Evolutionary conservation across 2,797 vertebrate genomes (phyloP), one percentile per base, ranked within the genome.

Genomic region (Psittacula echo): DNA sequence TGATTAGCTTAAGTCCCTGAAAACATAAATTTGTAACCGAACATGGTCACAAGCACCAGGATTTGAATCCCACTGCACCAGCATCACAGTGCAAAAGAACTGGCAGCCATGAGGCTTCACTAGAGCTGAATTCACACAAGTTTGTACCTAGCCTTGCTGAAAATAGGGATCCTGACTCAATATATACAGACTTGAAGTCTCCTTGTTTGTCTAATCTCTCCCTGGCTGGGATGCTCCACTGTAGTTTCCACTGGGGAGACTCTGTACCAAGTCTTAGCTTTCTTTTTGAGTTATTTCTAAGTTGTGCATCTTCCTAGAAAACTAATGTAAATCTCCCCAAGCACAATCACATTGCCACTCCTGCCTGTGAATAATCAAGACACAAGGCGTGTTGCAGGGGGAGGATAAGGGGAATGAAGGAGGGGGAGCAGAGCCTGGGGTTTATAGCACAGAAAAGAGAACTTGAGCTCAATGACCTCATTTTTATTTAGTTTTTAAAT

Each of bases 401-500:
- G n/a, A 66, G 67, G n/a, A 66, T 8, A 45, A 78, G 20, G 30
- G 67, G 62, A 20, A 32, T 34, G 81, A 71, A 83, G 61, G 71
- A 93, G 10, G 44, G 79, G 62, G 86, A 90, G 79, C 77, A 51
- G 64, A 93, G 76, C 41, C 65, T 60, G 65, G 65, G 91, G 91
- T 96, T 97, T 86, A 87, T 72, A 97, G 97, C 97, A 95, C 95
- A 97, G 96, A 96, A 86, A 72, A 58, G 68, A 96, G 93, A 91
- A 65, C 61, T 83, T 50, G 85, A 75, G 91, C 87, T 97, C 98
- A 98, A 96, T 98, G 97, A 97, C 96, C 94, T 60, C 1, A 29
- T 37, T 93, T 82, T 80, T 95, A 39, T 96, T 97, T 97, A 86
- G 89, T 94, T 98, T 98, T 96, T 97, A 98, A 98, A 98, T 98